phyloP scores from a whole-genome alignment of 2,797 vertebrate genomes.

The Tapera naevia region DNA sequence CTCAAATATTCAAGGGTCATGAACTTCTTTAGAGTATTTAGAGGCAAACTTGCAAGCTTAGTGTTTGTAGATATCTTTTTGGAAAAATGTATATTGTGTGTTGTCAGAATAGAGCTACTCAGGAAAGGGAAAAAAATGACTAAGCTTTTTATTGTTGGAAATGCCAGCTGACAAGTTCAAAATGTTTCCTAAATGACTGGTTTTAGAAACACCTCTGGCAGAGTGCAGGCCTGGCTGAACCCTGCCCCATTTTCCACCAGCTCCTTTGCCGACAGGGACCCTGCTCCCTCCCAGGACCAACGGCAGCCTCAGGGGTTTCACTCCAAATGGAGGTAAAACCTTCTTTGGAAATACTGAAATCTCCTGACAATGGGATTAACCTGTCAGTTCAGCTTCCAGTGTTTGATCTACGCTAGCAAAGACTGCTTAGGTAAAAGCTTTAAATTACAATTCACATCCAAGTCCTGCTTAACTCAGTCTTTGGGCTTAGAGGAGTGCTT shows the following conservation, averaged over 20 bases:
- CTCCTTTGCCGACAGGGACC: neutral
- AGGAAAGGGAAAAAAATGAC: neutral
- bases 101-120: neutral
- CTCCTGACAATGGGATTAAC: constrained; percentile 17
- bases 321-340: neutral
- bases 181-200: neutral
- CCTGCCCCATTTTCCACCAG: neutral
- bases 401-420: constrained; percentile 1
- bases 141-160: neutral
- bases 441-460: neutral
- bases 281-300: neutral
- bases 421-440: neutral
- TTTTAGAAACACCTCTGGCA: neutral
- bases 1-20: neutral
- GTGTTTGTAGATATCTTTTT: neutral
- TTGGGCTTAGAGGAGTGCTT: neutral
- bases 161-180: neutral
- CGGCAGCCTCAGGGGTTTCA: neutral
- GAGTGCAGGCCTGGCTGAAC: neutral
- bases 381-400: neutral
- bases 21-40: neutral
- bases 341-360: constrained; percentile 12
- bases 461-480: neutral
- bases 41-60: neutral
- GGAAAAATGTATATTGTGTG: neutral